These are phyloP conservation scores for Drosophila tanythrix DNA, from an alignment of 2,888 invertebrate genomes.

Conservation along the genomic window DNA sequence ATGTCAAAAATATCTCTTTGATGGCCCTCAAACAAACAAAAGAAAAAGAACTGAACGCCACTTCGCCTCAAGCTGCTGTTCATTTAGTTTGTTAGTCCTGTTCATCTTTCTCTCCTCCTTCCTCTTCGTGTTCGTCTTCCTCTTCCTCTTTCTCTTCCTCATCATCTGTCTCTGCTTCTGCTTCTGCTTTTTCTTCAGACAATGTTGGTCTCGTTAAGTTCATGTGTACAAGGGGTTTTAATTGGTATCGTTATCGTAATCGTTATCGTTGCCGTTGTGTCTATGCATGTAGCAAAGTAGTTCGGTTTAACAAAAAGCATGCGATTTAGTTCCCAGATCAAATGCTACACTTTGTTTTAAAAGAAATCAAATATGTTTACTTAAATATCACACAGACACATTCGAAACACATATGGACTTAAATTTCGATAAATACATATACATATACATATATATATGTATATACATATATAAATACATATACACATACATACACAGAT, in stretches of 20 bases:
- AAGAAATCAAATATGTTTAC: constrained; percentile 3
- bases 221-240: constrained; percentile 17
- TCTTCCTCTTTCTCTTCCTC: background rate
- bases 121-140: background rate
- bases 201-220: constrained; percentile 10
- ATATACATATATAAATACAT: constrained; percentile 45
- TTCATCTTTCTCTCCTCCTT: background rate
- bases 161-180: background rate
- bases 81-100: constrained; percentile 24
- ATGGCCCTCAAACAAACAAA: constrained; percentile 56
- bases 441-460: background rate
- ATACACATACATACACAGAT: constrained; percentile 49
- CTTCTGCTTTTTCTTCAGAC: background rate
- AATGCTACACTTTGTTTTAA: constrained; percentile 29
- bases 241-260: constrained; percentile 38
- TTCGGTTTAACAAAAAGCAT: constrained; percentile 41
- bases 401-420: constrained; percentile 15
- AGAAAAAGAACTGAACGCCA: constrained; percentile 35
- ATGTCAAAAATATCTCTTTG: constrained; percentile 61
- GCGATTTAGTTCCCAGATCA: constrained; percentile 40
- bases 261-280: constrained; percentile 26
- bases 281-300: constrained; percentile 2
- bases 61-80: constrained; percentile 55
- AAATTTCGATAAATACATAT: constrained; percentile 48
- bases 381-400: constrained; percentile 18